Evolutionary conservation across 2,888 invertebrate species (phyloP).

Genomic region (Torymus auratus): DNA sequence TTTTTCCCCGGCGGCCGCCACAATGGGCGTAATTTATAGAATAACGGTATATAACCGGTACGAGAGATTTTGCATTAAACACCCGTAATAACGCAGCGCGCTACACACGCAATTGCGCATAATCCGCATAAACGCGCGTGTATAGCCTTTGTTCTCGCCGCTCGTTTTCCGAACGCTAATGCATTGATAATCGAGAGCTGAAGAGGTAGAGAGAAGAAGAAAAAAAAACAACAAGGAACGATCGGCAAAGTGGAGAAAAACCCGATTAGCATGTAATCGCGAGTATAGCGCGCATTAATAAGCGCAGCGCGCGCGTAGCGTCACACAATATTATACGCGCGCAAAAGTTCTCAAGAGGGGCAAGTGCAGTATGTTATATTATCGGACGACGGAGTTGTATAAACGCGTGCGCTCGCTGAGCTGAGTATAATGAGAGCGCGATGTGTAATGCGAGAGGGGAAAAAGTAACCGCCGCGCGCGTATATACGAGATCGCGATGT

Average conservation of each 20-base stretch:
- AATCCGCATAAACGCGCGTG: conserved; percentile 2
- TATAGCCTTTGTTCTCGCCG: conserved; percentile 54
- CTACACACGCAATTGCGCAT: neutral
- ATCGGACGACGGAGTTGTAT: neutral
- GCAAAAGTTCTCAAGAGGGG: conserved; percentile 37
- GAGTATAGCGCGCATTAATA: conserved; percentile 23
- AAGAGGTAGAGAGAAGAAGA: neutral
- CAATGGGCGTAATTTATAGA: neutral
- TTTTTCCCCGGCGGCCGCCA: too few relatives aligned
- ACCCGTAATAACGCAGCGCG: conserved; percentile 21
- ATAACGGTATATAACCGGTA: conserved; percentile 20
- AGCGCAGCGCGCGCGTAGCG: neutral
- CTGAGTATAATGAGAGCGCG: too few relatives aligned
- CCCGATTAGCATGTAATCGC: conserved; percentile 32
- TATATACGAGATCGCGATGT: too few relatives aligned
- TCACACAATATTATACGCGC: too few relatives aligned
- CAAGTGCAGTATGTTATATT: neutral
- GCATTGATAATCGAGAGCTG: conserved; percentile 39
- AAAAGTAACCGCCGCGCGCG: too few relatives aligned
- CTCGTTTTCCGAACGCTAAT: conserved; percentile 13
- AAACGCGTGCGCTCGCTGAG: too few relatives aligned
- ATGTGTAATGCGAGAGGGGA: too few relatives aligned
- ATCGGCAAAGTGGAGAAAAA: conserved; percentile 34
- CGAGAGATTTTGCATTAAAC: conserved; percentile 37
- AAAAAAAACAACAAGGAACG: conserved; percentile 6